A percentile compares a stretch with the other conserved stretches of the same genome.
phyloP scores from a whole-genome alignment of 1,140 invertebrate species.

The Drosophila bipectinata region DNA sequence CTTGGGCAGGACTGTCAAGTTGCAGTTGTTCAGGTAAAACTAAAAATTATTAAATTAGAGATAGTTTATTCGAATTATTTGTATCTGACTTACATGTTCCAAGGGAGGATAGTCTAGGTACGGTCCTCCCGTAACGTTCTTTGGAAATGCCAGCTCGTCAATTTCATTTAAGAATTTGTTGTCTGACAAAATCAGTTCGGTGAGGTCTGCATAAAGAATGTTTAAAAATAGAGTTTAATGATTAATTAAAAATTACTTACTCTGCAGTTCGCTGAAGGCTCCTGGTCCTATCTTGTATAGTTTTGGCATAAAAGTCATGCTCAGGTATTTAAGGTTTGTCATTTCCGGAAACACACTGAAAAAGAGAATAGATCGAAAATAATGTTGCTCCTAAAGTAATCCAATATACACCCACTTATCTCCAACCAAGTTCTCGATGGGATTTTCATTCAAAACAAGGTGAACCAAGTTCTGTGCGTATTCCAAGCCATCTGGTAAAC shows the following conservation, averaged over 20 bases:
- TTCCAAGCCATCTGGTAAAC: slow-evolving; percentile 86
- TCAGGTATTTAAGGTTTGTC: slow-evolving; percentile 86
- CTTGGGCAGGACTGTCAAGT: slow-evolving; percentile 86
- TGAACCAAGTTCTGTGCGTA: slow-evolving; percentile 86
- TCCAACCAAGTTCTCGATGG: slow-evolving; percentile 85
- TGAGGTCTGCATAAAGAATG: slow-evolving; percentile 51
- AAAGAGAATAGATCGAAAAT: slow-evolving; percentile 16
- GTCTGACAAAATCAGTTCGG: slow-evolving; percentile 76
- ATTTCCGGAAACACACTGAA: slow-evolving; percentile 87
- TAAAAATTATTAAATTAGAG: slow-evolving; percentile 60
- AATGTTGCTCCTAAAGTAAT: neutral
- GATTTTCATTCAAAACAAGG: slow-evolving; percentile 89
- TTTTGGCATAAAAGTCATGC: slow-evolving; percentile 87
- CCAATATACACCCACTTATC: slow-evolving; percentile 73
- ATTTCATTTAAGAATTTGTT: slow-evolving; percentile 86
- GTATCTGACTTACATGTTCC: slow-evolving; percentile 56
- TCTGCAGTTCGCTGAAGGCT: slow-evolving; percentile 72
- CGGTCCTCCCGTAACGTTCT: slow-evolving; percentile 58
- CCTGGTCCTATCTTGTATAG: slow-evolving; percentile 85
- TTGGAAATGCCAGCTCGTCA: slow-evolving; percentile 85
- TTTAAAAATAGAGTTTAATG: neutral
- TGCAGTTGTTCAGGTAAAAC: slow-evolving; percentile 89
- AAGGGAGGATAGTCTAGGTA: slow-evolving; percentile 67
- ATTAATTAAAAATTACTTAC: slow-evolving; percentile 33
- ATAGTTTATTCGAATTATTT: neutral